Percentiles rank a stretch among this genome's conserved stretches.
These are phyloP conservation scores for Hydrotaea cyrtoneurina DNA, from an alignment of 2,888 invertebrate species.

Conservation along the genomic window DNA sequence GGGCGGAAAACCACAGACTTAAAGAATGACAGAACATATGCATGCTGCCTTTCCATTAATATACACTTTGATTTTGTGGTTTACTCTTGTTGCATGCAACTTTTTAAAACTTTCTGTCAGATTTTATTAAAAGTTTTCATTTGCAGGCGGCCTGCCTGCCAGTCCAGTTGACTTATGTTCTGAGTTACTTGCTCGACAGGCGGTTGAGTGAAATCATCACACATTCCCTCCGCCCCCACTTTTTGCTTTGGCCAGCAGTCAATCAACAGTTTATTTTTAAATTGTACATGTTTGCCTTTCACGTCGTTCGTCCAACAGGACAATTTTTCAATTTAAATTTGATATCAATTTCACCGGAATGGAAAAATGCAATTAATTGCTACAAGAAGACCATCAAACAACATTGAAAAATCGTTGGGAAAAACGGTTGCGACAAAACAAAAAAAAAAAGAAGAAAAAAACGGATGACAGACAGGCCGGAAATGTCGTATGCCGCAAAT, in stretches of 20 bases:
- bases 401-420: constrained; percentile 36
- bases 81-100: background rate
- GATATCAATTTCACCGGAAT: constrained; percentile 36
- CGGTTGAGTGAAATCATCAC: background rate
- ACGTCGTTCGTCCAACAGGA: background rate
- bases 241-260: background rate
- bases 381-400: constrained; percentile 33
- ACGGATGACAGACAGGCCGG: constrained; percentile 48
- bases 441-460: background rate
- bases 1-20: background rate
- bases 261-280: constrained; percentile 47
- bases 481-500: constrained; percentile 2
- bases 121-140: constrained; percentile 21
- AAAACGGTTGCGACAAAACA: background rate
- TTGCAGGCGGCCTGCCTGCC: background rate
- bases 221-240: background rate
- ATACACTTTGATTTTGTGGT: constrained; percentile 23
- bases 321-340: constrained; percentile 41
- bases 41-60: background rate
- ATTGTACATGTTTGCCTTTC: constrained; percentile 18
- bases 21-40: background rate
- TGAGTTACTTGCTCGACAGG: background rate
- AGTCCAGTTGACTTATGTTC: background rate
- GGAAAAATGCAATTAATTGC: constrained; percentile 57
- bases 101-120: background rate